Evolutionary conservation across 2,797 vertebrate genomes (phyloP).

Genomic region (Channallabes apus): DNA sequence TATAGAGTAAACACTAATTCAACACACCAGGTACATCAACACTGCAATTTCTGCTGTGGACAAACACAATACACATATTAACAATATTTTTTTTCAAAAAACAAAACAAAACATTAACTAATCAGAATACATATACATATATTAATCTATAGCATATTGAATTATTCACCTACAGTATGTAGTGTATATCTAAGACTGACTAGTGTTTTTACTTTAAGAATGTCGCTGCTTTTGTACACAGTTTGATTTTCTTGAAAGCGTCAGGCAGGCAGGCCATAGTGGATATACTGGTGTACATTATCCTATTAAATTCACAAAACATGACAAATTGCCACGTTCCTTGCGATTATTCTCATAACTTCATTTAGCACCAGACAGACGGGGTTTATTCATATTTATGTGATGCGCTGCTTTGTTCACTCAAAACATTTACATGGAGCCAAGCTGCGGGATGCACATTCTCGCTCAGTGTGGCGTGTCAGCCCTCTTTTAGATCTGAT

Average conservation of each 20-base stretch:
- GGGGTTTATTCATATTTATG: slow-evolving; percentile 69
- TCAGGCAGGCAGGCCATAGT: background rate
- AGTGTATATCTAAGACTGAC: background rate
- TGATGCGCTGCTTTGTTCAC: slow-evolving; percentile 57
- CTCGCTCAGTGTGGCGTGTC: slow-evolving; percentile 45
- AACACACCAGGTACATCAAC: too few species aligned
- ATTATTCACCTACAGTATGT: background rate
- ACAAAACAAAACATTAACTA: background rate
- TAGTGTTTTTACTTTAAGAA: background rate
- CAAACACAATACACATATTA: background rate
- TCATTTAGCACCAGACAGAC: slow-evolving; percentile 65
- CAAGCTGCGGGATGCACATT: slow-evolving; percentile 48
- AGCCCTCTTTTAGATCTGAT: slow-evolving; percentile 56
- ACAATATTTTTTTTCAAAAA: background rate
- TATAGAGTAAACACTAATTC: too few species aligned
- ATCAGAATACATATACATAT: background rate
- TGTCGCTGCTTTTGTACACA: background rate
- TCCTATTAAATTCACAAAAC: slow-evolving; percentile 56
- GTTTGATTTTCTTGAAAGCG: slow-evolving; percentile 11
- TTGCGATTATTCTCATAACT: slow-evolving; percentile 65
- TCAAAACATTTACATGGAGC: slow-evolving; percentile 54
- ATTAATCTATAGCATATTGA: background rate
- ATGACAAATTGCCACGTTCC: slow-evolving; percentile 63
- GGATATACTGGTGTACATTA: slow-evolving; percentile 62
- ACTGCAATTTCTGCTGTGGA: too few species aligned